phyloP scores from a whole-genome alignment of 2,113 vertebrate genomes.

The Oncorhynchus gorbuscha region DNA sequence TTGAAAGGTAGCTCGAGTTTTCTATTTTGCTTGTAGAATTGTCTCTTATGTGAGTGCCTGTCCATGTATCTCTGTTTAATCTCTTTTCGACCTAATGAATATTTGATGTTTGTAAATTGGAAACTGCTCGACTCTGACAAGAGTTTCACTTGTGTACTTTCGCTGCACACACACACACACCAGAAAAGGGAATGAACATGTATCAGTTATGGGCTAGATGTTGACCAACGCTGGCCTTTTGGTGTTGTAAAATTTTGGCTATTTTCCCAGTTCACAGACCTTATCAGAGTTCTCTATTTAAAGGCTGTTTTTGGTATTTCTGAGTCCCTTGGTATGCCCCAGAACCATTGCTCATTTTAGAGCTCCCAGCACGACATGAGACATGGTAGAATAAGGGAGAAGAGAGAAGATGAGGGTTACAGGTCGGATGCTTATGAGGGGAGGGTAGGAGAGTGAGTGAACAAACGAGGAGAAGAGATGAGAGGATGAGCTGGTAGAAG shows the following conservation, averaged over 20 bases:
- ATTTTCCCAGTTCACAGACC: too few species aligned
- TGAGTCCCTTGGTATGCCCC: too few species aligned
- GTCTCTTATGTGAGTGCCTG: constrained; percentile 46
- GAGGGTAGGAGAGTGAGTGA: too few species aligned
- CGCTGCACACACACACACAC: constrained; percentile 1
- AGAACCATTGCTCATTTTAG: too few species aligned
- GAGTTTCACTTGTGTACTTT: neutral
- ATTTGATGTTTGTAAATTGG: constrained; percentile 53
- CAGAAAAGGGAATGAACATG: too few species aligned
- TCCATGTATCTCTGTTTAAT: constrained; percentile 16
- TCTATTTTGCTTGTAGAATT: neutral
- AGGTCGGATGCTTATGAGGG: neutral
- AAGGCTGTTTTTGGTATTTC: too few species aligned
- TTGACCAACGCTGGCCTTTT: too few species aligned
- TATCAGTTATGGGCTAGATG: too few species aligned
- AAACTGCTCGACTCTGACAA: constrained; percentile 15
- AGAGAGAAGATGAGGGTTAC: neutral
- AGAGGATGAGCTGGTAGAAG: neutral
- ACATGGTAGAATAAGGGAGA: neutral
- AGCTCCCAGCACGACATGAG: neutral
- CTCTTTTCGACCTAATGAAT: constrained; percentile 51
- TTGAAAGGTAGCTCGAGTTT: neutral
- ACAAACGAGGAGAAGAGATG: neutral
- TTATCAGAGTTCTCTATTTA: too few species aligned
- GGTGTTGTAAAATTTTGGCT: too few species aligned